Evolutionary conservation across 2,797 vertebrate genomes (phyloP).

Genomic region (Gymnothorax reevesii): DNA sequence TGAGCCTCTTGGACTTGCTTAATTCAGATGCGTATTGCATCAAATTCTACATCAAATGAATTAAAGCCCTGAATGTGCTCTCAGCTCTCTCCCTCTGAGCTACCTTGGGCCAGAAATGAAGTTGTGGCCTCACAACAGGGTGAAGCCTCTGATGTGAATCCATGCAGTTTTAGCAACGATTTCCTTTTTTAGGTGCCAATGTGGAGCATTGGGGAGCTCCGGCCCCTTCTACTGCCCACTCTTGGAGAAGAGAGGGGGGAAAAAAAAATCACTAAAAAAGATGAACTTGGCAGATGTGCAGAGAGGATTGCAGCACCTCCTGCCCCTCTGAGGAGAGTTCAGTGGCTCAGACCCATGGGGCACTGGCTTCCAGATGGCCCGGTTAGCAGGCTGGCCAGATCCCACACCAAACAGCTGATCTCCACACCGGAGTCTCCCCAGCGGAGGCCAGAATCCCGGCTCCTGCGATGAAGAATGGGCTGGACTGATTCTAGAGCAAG

Average conservation of each 20-base stretch:
- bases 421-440: constrained; percentile 29
- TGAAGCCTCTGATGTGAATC: background rate
- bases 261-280: background rate
- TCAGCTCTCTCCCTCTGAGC: background rate
- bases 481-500: constrained; percentile 42
- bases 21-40: background rate
- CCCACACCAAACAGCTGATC: constrained; percentile 45
- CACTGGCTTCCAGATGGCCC: constrained; percentile 62
- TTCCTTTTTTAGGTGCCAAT: background rate
- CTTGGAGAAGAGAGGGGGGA: background rate
- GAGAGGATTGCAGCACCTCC: background rate
- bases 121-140: background rate
- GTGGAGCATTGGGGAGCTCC: background rate
- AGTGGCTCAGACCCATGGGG: constrained; percentile 36
- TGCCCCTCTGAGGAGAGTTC: constrained; percentile 35
- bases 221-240: background rate
- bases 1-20: background rate
- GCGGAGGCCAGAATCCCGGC: constrained; percentile 33
- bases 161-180: background rate
- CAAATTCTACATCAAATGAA: background rate
- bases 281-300: constrained; percentile 3
- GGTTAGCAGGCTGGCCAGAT: constrained; percentile 49
- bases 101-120: background rate
- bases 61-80: background rate
- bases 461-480: constrained; percentile 26